Conservation (phyloP, 1,140 invertebrate species). For the Augochlora pura region DNA sequence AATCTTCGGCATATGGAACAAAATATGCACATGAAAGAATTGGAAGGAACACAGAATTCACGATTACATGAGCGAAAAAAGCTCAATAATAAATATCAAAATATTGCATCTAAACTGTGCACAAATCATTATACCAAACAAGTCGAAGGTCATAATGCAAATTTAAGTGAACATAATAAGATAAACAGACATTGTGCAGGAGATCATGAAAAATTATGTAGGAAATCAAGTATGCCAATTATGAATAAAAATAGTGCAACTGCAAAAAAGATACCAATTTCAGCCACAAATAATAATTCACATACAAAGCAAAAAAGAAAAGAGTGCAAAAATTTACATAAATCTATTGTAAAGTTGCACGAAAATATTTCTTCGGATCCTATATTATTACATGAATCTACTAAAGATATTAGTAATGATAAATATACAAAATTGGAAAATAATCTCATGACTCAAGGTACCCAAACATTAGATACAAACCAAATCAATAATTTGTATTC, state of each 20-base stretch:
- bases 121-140: constrained; percentile 48
- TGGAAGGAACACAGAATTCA: constrained; percentile 58
- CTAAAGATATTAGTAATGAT: constrained; percentile 12
- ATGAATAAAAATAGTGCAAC: constrained; percentile 31
- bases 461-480: constrained; percentile 73
- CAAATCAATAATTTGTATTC: constrained; percentile 65
- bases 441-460: constrained; percentile 68
- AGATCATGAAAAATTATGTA: constrained; percentile 19
- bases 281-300: constrained; percentile 18
- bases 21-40: constrained; percentile 63
- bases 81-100: constrained; percentile 54
- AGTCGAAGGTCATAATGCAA: constrained; percentile 15
- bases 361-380: constrained; percentile 58
- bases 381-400: constrained; percentile 46
- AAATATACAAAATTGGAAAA: constrained; percentile 16
- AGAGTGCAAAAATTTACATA: constrained; percentile 19
- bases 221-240: constrained; percentile 42
- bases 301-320: constrained; percentile 28
- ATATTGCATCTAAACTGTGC: constrained; percentile 56
- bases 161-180: constrained; percentile 26
- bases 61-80: constrained; percentile 50
- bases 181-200: background rate
- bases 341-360: constrained; percentile 35
- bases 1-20: constrained; percentile 74
- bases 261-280: constrained; percentile 33